Base-by-base conservation (phyloP, 2,888 invertebrate genomes). In the Timema cristinae region DNA sequence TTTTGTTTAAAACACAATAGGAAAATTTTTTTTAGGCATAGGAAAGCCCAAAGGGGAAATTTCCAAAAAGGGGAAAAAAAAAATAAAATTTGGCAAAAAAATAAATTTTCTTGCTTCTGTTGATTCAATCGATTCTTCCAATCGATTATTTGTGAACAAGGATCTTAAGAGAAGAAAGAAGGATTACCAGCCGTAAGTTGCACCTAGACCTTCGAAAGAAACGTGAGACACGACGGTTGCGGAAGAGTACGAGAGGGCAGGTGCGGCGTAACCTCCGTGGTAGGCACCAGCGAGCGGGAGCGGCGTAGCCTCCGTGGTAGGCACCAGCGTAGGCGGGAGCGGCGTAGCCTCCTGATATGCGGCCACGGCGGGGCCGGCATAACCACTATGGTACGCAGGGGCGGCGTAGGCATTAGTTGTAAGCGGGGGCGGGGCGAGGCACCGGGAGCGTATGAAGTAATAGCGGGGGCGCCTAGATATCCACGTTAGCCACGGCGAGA, bases 291-390 rank as follows among this genome's bases (percentile, higher is more conserved):
- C 68, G 48, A 54, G 52, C 71, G 67, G 50, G 10, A 15, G 71
- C 72, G 72, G 67, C 67, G 69, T 76, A 75, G 70, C 75, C 70
- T 61, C 77, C 63, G 63, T 63, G 67, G 71, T 56, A 75, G 59
- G 72, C 75, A 2, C 85, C 79, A 6, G 78, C 79, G 70, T 77
- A 73, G 8, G 76, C 75, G 5, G 80, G 75, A 90, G 82, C 87
- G 88, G 75, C 75, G 70, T 75, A 75, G 68, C 74, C 76, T n/a
- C n/a, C n/a, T n/a, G n/a, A n/a, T n/a, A n/a, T n/a, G n/a, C n/a
- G n/a, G n/a, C n/a, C n/a, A n/a, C n/a, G n/a, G n/a, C n/a, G n/a
- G n/a, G n/a, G n/a, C n/a, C n/a, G n/a, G n/a, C n/a, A n/a, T n/a
- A n/a, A n/a, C n/a, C n/a, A n/a, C n/a, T n/a, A n/a, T n/a, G n/a